A percentile compares a stretch with the other conserved stretches of the same genome.
phyloP scores from a whole-genome alignment of 1,140 invertebrate genomes.

The Drosophila pandora region DNA sequence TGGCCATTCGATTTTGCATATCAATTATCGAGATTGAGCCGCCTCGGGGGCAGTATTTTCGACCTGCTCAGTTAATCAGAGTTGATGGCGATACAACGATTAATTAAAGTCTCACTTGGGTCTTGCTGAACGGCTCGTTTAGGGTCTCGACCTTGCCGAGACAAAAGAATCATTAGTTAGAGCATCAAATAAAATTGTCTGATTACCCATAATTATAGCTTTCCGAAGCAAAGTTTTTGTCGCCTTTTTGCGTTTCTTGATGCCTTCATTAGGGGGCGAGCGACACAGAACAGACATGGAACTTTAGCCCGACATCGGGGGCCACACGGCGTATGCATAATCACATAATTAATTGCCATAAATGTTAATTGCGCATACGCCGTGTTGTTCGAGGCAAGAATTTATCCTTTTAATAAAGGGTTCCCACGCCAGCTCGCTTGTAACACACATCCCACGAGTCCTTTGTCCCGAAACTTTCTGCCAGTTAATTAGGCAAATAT shows the following conservation, averaged over 20 bases:
- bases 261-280: constrained; percentile 39
- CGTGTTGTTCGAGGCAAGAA: constrained; percentile 44
- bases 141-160: constrained; percentile 55
- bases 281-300: constrained; percentile 15
- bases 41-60: constrained; percentile 35
- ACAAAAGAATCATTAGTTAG: constrained; percentile 72
- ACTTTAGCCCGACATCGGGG: constrained; percentile 1
- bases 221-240: constrained; percentile 36
- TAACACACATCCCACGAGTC: constrained; percentile 8
- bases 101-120: constrained; percentile 53
- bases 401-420: constrained; percentile 51
- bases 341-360: constrained; percentile 75
- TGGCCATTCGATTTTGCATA: constrained; percentile 64
- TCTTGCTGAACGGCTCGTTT: constrained; percentile 44
- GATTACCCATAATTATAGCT: constrained; percentile 71
- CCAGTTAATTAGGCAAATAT: constrained; percentile 81
- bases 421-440: background rate
- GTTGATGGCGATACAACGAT: constrained; percentile 54
- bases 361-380: constrained; percentile 81
- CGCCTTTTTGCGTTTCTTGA: constrained; percentile 35
- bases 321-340: constrained; percentile 65
- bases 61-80: constrained; percentile 45
- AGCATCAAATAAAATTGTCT: constrained; percentile 71
- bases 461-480: constrained; percentile 69
- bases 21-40: constrained; percentile 63